Base-by-base conservation (phyloP, 1,140 invertebrate species). In the Drosophila arizonae region DNA sequence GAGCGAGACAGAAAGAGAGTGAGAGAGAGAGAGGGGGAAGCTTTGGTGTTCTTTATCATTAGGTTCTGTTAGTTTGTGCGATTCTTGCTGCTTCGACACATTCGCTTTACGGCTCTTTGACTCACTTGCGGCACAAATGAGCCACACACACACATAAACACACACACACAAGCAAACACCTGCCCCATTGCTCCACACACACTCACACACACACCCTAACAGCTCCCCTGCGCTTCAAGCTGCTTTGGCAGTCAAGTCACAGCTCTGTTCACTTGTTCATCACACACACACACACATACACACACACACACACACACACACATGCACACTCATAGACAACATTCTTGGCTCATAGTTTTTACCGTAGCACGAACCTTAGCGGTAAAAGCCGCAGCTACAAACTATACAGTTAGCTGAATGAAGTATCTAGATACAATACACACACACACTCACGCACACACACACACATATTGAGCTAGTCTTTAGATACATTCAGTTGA, bases 311-410 rank as follows among this genome's bases (percentile, higher is more conserved):
- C 28, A 41, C 30, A 46, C 36, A 58, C 21, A 43, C 36, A 60
- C 57, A 45, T 46, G 5, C 6, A 39, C 43, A 58, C 36, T 43
- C 36, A 51, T 30, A 36, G 15, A 26, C 21, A 56, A 46, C 57
- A 64, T 76, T 76, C 65, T 75, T 72, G 56, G 70, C 80, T 84
- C 78, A 87, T 87, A 85, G 82, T 90, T 90, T 72, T 90, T 90
- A 90, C 88, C 88, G 88, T 90, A 90, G 65, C 82, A 79, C 88
- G 88, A 90, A 90, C 88, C 76, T 81, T 90, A 90, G 88, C 88
- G 88, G 88, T 90, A 90, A 90, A 90, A 87, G 57, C 84, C 75
- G 75, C 88, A 85, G 80, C 88, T 90, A 90, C 88, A 90, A 90
- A 90, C 88, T 88, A 90, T 89, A 90, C 88, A 90, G 88, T 90